Conservation (phyloP, 2,113 vertebrate species). For the Sorex araneus region DNA sequence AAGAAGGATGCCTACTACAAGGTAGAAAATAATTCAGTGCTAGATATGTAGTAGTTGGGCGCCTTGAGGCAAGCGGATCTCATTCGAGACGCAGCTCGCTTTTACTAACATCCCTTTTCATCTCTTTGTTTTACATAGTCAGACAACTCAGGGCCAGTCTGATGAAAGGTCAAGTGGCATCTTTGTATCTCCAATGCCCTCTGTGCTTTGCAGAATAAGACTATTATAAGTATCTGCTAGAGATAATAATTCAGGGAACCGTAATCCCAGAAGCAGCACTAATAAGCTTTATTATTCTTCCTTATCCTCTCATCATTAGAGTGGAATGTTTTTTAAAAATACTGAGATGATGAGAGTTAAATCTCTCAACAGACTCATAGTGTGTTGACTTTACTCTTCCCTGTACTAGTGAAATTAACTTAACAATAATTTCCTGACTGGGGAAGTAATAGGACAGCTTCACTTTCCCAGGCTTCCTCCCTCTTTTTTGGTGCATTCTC, state of each 20-base stretch:
- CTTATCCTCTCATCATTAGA: not conserved
- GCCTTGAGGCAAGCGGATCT: not conserved
- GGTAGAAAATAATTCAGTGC: not conserved
- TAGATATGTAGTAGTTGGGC: not conserved
- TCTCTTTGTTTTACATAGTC: not conserved
- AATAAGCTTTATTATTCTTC: not conserved
- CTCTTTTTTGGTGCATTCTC: not conserved
- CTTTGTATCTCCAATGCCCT: not conserved
- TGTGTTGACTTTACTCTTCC: constrained; percentile 48
- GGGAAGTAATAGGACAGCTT: constrained; percentile 67
- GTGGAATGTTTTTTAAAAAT: constrained; percentile 50
- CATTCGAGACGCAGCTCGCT: not conserved
- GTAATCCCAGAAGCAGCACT: not conserved
- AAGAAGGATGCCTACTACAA: not conserved
- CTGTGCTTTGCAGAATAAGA: too few relatives aligned
- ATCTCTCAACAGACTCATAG: constrained; percentile 57
- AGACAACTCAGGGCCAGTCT: not conserved
- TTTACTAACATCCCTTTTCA: not conserved
- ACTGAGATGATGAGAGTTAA: constrained; percentile 46
- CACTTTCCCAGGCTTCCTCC: constrained; percentile 62
- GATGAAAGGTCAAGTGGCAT: not conserved
- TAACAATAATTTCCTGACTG: constrained; percentile 67
- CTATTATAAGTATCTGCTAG: not conserved
- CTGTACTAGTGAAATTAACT: constrained; percentile 44
- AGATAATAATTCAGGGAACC: not conserved